phyloP scores from a whole-genome alignment of 2,888 invertebrate species.

The Microchrysa polita region DNA sequence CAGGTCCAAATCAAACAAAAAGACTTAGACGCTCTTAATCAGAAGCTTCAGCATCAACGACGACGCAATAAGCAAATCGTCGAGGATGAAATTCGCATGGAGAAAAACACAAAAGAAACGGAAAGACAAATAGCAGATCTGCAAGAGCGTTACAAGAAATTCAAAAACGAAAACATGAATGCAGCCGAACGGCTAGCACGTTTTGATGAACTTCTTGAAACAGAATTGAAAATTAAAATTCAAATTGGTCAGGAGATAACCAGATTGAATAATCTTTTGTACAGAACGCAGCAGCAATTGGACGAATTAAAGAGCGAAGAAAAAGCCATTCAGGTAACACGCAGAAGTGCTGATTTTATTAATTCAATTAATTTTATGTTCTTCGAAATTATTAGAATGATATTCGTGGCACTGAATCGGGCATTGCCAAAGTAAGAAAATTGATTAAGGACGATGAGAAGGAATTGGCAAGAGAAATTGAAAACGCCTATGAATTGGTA shows the following conservation, averaged over 20 bases:
- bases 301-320: slow-evolving; percentile 57
- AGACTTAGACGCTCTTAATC: slow-evolving; percentile 58
- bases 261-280: slow-evolving; percentile 58
- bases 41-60: slow-evolving; percentile 58
- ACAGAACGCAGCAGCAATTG: slow-evolving; percentile 59
- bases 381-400: slow-evolving; percentile 52
- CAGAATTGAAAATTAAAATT: slow-evolving; percentile 57
- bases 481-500: slow-evolving; percentile 71
- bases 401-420: slow-evolving; percentile 55
- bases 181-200: slow-evolving; percentile 60
- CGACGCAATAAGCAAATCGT: slow-evolving; percentile 57
- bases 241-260: slow-evolving; percentile 57
- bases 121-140: slow-evolving; percentile 53
- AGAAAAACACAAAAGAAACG: slow-evolving; percentile 54
- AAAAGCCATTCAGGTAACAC: slow-evolving; percentile 54
- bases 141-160: slow-evolving; percentile 54
- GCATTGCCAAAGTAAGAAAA: slow-evolving; percentile 53
- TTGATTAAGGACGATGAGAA: slow-evolving; percentile 60
- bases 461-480: slow-evolving; percentile 68
- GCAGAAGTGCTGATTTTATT: too few relatives aligned
- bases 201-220: slow-evolving; percentile 61
- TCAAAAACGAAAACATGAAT: slow-evolving; percentile 57
- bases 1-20: slow-evolving; percentile 58
- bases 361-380: background rate
- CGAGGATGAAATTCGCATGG: slow-evolving; percentile 53